Base-by-base conservation (phyloP, 2,113 vertebrate species). In the Mesembrinibis cayennensis region DNA sequence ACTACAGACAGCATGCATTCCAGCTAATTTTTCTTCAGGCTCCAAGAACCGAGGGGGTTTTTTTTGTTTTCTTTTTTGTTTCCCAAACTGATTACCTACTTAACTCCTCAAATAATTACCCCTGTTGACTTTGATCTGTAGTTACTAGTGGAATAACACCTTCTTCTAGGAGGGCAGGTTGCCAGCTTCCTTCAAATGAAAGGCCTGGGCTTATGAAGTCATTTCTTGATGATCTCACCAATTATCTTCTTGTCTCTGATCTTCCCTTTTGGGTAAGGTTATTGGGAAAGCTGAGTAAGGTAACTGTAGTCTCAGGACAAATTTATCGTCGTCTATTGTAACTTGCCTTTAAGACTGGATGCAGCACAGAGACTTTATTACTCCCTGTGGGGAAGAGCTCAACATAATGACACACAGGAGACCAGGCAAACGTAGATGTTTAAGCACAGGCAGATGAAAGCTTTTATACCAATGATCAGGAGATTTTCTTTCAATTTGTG, bases 231-330 rank as follows among this genome's bases (percentile, higher is more conserved):
- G 93, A 93, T 97, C 95, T 96, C 93, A 97, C 88, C 89, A 92
- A 95, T 96, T 98, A 95, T 83, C 82, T 95, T 92, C 83, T 93
- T 96, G 85, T 89, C 96, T 97, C 85, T 97, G 92, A 97, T 97
- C 95, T 95, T 96, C 87, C 81, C 88, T 95, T 96, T 95, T 85
- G 83, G 79, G 72, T 70, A 94, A 94, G 67, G 71, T 96, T 96
- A 95, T 93, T 96, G 82, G 55, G 91, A 94, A 97, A 97, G 91
- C 67, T 97, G 89, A 91, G 55, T 80, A 97, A 95, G 84, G 74
- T 78, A 95, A 94, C 74, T 90, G 55, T 71, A 89, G 45, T 94
- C 63, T 94, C 59, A 81, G 87, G 74, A 85, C 50, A 90, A 95
- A 94, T 94, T 90, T 94, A 86, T 80, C 53, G 71, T 88, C 3